A percentile compares a stretch with the other conserved stretches of the same genome.
Conservation (phyloP, 2,113 vertebrate genomes). For the Pungitius pungitius region DNA sequence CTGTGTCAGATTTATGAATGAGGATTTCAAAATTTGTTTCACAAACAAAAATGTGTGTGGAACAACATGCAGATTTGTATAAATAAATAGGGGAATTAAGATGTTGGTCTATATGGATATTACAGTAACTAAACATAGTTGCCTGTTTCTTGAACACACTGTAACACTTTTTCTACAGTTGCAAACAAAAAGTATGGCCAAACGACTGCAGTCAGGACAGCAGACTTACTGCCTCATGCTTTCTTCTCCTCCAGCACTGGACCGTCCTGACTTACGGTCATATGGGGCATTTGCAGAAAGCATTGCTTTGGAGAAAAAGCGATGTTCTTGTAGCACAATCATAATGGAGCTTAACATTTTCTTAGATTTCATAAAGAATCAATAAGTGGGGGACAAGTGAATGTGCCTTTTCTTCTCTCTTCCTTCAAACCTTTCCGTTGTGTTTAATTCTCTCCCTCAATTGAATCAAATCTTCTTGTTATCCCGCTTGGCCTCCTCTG, state of each 20-base stretch:
- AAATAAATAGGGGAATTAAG: background rate
- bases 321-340: background rate
- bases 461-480: constrained; percentile 8
- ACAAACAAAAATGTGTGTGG: background rate
- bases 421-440: background rate
- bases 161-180: background rate
- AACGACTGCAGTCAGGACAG: background rate
- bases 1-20: constrained; percentile 18
- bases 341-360: background rate
- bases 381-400: background rate
- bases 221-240: background rate
- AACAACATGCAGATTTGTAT: constrained; percentile 1
- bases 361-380: background rate
- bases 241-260: background rate
- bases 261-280: too few species aligned
- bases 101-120: background rate
- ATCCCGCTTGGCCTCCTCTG: constrained; percentile 27
- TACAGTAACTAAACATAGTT: background rate
- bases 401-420: background rate
- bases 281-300: background rate
- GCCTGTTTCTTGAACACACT: background rate
- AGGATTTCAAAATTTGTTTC: background rate
- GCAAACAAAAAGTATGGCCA: background rate
- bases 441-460: constrained; percentile 20
- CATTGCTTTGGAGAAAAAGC: background rate